Evolutionary conservation across 2,797 vertebrate species (phyloP), one percentile per base, ranked within the genome.

Genomic region (Manis javanica): DNA sequence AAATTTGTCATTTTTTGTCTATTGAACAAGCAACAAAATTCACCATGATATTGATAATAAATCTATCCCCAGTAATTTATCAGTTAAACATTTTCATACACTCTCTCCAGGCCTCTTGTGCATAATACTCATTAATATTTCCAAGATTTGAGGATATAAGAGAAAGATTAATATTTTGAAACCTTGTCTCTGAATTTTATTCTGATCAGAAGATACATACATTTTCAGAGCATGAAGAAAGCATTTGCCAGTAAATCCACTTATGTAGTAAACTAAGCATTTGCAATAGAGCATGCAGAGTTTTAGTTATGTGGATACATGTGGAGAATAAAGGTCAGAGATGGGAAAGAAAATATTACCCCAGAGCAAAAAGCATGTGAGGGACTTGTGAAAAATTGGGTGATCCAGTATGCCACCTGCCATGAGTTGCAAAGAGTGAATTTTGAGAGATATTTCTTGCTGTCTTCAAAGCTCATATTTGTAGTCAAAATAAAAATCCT

Each of bases 81-180:
- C 31, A 57, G 34, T 51, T 77, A 85, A 4, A 77, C 5, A 87
- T 89, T 92, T 75, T 57, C 24, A 88, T 2, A 57, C 12, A n/a
- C 87, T 90, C 90, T 59, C 4, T 5, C 31, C 11, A 87, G 14
- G 1, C 10, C 1, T 37, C 42, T 64, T 89, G 34, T 87, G 49
- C 51, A 83, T 13, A 93, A 84, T 34, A 34, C 5, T 55, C 3
- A 63, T 37, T 21, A 55, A 39, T 61, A 78, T 63, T 66, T 89
- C 16, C 5, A 61, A 79, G 7, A 57, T 13, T 79, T 1, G 4
- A 19, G 46, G 24, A 77, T 77, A 34, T 6, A 89, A 51, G 19
- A 71, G 19, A 55, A 88, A 85, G 94, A 77, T 75, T 42, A 79
- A 14, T 63, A 81, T 55, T 95, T 93, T 66, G 26, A 68, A 77